Percentiles rank a stretch among this genome's conserved stretches.
Evolutionary conservation across 1,140 invertebrate genomes (phyloP).

Genomic region (Heliconius hermathena): DNA sequence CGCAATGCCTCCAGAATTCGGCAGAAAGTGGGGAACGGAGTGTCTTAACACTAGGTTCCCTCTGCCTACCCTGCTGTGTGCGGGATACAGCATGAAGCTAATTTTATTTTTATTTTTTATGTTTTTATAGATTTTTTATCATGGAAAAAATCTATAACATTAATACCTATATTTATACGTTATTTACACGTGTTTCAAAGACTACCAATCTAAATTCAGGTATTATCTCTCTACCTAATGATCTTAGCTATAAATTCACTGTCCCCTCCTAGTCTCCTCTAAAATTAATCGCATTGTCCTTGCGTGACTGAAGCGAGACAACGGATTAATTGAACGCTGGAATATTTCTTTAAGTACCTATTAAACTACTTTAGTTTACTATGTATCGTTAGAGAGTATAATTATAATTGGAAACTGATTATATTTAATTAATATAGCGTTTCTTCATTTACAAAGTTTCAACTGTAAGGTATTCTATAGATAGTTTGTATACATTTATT

Average conservation of each 20-base stretch:
- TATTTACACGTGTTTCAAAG: no score
- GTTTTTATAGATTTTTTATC: no score
- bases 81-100: no score
- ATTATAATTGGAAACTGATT: conserved; percentile 2
- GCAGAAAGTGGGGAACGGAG: no score
- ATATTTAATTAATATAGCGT: neutral
- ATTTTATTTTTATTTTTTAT: no score
- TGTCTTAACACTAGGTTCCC: no score
- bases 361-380: neutral
- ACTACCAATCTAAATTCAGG: neutral
- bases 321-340: conserved; percentile 5
- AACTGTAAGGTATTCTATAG: no score
- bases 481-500: no score
- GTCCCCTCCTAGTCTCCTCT: conserved; percentile 10
- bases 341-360: conserved; percentile 14
- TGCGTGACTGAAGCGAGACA: conserved; percentile 11
- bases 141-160: no score
- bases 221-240: conserved; percentile 5
- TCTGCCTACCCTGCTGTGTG: no score
- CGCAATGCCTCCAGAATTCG: no score
- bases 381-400: neutral
- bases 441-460: neutral
- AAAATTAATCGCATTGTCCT: conserved; percentile 13
- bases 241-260: neutral
- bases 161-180: no score